Percentiles rank a stretch among this genome's conserved stretches.
These are phyloP conservation scores for Geodia barretti DNA, from an alignment of 37 sponge, comb jelly and placozoan genomes.

Conservation along the genomic window DNA sequence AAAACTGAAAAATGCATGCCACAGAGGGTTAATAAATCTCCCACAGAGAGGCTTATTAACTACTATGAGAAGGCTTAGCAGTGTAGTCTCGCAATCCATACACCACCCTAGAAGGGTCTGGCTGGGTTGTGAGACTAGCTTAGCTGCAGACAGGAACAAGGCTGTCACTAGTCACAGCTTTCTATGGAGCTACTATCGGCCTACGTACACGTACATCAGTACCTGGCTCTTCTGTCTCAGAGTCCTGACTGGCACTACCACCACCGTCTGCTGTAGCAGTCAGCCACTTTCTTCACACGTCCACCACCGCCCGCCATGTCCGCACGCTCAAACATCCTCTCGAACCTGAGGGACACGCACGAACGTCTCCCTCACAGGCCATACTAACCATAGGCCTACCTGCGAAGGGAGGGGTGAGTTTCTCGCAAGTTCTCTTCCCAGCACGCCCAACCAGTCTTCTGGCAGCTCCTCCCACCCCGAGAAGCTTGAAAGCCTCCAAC, in stretches of 20 bases:
- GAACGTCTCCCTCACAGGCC: too few species aligned
- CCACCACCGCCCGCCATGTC: conserved; percentile 19
- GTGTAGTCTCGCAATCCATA: too few species aligned
- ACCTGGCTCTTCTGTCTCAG: background rate
- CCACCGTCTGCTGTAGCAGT: background rate
- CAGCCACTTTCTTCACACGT: conserved; percentile 18
- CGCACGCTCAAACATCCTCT: background rate
- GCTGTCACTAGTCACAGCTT: too few species aligned
- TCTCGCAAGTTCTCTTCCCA: conserved; percentile 62
- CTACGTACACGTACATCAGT: background rate
- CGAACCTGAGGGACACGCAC: background rate
- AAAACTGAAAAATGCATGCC: background rate
- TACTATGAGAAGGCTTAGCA: too few species aligned
- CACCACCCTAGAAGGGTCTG: too few species aligned
- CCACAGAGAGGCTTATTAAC: too few species aligned
- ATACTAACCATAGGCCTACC: too few species aligned
- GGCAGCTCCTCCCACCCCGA: conserved; percentile 22
- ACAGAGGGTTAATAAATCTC: too few species aligned
- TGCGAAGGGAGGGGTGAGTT: background rate
- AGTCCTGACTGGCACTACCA: background rate
- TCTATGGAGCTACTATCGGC: too few species aligned
- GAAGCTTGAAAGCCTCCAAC: conserved; percentile 31
- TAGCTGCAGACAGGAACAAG: too few species aligned
- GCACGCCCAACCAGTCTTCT: conserved; percentile 35
- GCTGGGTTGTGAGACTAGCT: too few species aligned